Evolutionary conservation across 2,113 vertebrate species (phyloP).

Genomic region (Phodopus roborovskii): DNA sequence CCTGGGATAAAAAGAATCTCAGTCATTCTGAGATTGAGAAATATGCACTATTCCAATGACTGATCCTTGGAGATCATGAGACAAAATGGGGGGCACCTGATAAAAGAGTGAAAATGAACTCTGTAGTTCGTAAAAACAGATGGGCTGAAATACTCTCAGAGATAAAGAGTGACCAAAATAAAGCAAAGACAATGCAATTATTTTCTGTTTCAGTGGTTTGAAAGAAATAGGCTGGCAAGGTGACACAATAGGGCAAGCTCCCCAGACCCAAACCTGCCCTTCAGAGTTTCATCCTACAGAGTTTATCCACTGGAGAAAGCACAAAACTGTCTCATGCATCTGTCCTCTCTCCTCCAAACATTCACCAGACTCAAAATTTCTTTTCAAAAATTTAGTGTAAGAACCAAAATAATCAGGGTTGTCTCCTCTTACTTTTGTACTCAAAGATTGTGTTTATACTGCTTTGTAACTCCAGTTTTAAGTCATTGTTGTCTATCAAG

Average conservation of each 20-base stretch:
- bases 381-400: background rate
- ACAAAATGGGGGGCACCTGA: background rate
- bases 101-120: background rate
- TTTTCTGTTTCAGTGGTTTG: background rate
- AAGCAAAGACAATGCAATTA: background rate
- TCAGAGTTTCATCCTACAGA: background rate
- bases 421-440: background rate
- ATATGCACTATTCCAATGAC: background rate
- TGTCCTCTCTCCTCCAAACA: background rate
- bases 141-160: background rate
- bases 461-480: background rate
- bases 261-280: background rate
- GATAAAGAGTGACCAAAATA: background rate
- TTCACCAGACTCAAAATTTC: background rate
- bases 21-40: background rate
- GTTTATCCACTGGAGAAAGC: background rate
- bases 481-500: background rate
- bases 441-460: background rate
- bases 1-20: background rate
- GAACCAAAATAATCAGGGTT: background rate
- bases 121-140: background rate
- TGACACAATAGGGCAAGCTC: background rate
- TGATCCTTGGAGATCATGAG: background rate
- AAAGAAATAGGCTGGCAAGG: background rate
- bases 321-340: background rate